Evolutionary conservation across 2,888 invertebrate genomes (phyloP).

Genomic region (Drosophila yooni): DNA sequence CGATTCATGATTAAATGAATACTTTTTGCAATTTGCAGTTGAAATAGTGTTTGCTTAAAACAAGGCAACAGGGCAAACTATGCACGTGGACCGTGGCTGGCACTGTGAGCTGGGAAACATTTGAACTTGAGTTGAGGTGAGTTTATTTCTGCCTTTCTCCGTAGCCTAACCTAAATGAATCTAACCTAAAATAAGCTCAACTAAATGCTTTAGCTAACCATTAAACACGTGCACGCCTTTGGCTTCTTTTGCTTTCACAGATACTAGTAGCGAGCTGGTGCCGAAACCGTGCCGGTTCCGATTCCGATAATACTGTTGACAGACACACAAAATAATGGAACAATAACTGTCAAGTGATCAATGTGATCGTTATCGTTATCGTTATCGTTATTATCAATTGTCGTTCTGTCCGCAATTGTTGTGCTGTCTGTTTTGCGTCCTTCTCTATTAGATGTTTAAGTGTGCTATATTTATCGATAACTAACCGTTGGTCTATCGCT

Average conservation of each 20-base stretch:
- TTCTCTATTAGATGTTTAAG: not conserved
- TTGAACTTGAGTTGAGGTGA: conserved; percentile 34
- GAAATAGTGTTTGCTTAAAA: conserved; percentile 9
- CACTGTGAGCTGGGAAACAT: not conserved
- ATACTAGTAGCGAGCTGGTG: conserved; percentile 20
- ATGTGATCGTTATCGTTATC: conserved; percentile 34
- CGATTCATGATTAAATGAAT: not conserved
- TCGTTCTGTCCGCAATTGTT: conserved; percentile 28
- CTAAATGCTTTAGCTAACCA: conserved; percentile 9
- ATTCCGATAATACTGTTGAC: conserved; percentile 3
- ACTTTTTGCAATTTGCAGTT: conserved; percentile 21
- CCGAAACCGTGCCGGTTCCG: conserved; percentile 6
- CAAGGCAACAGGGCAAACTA: not conserved
- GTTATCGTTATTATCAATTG: conserved; percentile 35
- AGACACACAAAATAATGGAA: conserved; percentile 27
- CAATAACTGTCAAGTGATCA: conserved; percentile 48
- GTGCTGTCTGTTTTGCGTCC: conserved; percentile 44
- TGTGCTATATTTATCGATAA: conserved; percentile 1
- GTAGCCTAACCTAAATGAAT: not conserved
- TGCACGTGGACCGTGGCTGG: not conserved
- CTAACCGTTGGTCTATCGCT: conserved; percentile 17
- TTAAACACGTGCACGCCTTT: conserved; percentile 2
- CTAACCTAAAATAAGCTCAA: conserved; percentile 12
- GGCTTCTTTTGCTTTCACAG: conserved; percentile 64
- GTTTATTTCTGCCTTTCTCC: conserved; percentile 8